Conservation (phyloP, 2,888 invertebrate genomes). For the Brenthis daphne region DNA sequence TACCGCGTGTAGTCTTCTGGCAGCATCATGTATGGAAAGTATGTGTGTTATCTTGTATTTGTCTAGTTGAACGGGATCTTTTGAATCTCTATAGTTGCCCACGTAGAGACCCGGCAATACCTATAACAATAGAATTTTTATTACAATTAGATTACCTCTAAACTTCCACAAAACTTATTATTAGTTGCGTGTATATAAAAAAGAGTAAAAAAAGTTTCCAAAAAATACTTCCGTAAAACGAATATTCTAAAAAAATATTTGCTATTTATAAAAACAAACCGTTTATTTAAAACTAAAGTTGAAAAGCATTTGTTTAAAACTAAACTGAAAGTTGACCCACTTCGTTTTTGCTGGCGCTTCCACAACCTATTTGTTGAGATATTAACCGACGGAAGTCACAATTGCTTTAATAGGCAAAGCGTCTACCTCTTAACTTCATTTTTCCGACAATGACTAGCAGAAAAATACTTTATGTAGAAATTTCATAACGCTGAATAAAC, state of each 20-base stretch:
- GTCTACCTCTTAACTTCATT: slow-evolving; percentile 1
- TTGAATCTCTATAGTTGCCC: slow-evolving; percentile 97
- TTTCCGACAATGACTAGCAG: background rate
- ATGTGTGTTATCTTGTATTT: slow-evolving; percentile 97
- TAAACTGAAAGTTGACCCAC: slow-evolving; percentile 16
- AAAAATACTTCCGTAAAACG: too few species aligned
- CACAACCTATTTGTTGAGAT: slow-evolving; percentile 17
- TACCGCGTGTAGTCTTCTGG: slow-evolving; percentile 92
- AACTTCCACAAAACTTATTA: too few species aligned
- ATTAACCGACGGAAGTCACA: slow-evolving; percentile 19
- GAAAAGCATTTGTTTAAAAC: background rate
- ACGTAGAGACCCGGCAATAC: slow-evolving; percentile 97
- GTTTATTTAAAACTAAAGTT: background rate
- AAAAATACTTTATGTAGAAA: background rate
- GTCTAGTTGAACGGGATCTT: slow-evolving; percentile 93
- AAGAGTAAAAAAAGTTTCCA: too few species aligned
- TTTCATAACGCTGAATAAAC: background rate
- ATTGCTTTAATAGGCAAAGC: slow-evolving; percentile 20
- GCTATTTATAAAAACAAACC: background rate
- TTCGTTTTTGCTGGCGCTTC: slow-evolving; percentile 1
- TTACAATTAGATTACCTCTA: background rate
- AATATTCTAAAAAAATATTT: background rate
- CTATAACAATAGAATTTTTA: slow-evolving; percentile 71
- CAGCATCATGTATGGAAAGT: slow-evolving; percentile 97
- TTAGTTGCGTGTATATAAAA: too few species aligned